These are phyloP conservation scores for Priocnemis perturbator DNA, from an alignment of 2,888 invertebrate species.

Conservation along the genomic window DNA sequence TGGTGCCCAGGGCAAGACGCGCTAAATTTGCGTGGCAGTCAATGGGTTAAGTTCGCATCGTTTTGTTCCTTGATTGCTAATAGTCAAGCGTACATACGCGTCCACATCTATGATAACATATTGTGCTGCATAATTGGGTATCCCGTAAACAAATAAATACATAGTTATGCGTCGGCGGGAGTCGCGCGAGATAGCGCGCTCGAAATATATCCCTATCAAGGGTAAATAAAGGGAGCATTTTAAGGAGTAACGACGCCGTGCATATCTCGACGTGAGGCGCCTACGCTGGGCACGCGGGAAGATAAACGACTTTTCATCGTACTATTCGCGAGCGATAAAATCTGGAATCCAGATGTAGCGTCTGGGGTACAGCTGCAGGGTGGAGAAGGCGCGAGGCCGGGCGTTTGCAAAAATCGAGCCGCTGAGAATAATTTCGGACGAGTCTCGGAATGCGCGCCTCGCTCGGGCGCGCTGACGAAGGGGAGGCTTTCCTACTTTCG, in stretches of 20 bases:
- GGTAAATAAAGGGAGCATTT: neutral
- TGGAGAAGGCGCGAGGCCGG: neutral
- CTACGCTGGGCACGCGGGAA: neutral
- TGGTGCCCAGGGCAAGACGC: no score
- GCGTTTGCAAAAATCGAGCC: neutral
- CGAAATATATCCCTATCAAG: no score
- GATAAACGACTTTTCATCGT: slow-evolving; percentile 1
- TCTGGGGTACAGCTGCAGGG: neutral
- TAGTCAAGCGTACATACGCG: no score
- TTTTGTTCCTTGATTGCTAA: no score
- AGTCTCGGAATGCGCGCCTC: neutral
- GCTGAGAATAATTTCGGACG: neutral
- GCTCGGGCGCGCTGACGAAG: neutral
- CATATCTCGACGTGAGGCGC: neutral
- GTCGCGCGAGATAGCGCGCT: no score
- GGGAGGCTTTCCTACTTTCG: no score
- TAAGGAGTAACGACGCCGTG: neutral
- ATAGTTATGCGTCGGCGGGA: no score
- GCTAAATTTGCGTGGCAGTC: no score
- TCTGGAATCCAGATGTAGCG: slow-evolving; percentile 8
- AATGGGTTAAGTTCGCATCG: no score
- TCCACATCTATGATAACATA: no score
- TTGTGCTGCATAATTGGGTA: no score
- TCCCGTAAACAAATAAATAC: no score
- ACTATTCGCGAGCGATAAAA: slow-evolving; percentile 9